These are phyloP conservation scores for Bembecia ichneumoniformis DNA, from an alignment of 2,888 invertebrate genomes.

Conservation along the genomic window DNA sequence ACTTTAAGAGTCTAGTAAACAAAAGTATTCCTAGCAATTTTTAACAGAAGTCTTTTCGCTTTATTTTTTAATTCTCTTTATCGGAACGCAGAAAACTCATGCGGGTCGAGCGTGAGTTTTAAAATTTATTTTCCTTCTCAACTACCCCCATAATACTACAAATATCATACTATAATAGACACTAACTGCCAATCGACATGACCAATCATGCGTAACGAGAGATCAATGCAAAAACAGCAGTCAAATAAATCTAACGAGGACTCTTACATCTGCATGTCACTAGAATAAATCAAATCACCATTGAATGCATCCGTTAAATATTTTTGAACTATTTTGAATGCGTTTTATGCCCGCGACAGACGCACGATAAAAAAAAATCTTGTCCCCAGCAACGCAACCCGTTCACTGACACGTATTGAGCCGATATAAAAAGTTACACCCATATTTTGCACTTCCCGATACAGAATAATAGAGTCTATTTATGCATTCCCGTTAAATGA, in stretches of 20 bases:
- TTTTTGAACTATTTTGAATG: constrained; percentile 71
- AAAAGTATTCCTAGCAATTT: neutral
- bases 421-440: constrained; percentile 66
- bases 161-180: constrained; percentile 40
- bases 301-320: constrained; percentile 70
- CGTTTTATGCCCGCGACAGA: constrained; percentile 30
- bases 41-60: neutral
- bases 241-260: constrained; percentile 70
- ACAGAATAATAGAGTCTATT: constrained; percentile 70
- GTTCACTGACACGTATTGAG: constrained; percentile 66
- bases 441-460: constrained; percentile 72
- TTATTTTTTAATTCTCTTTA: neutral
- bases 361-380: constrained; percentile 36
- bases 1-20: no score
- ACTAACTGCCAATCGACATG: constrained; percentile 67
- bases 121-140: constrained; percentile 12
- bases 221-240: constrained; percentile 65
- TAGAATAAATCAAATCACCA: constrained; percentile 70
- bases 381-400: constrained; percentile 63
- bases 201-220: constrained; percentile 63
- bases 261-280: constrained; percentile 69
- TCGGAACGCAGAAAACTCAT: constrained; percentile 3
- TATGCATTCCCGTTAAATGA: constrained; percentile 72
- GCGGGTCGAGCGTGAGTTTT: constrained; percentile 15
- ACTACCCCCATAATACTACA: constrained; percentile 25